phyloP scores from a whole-genome alignment of 2,113 vertebrate species.

The Pleuronectes platessa region DNA sequence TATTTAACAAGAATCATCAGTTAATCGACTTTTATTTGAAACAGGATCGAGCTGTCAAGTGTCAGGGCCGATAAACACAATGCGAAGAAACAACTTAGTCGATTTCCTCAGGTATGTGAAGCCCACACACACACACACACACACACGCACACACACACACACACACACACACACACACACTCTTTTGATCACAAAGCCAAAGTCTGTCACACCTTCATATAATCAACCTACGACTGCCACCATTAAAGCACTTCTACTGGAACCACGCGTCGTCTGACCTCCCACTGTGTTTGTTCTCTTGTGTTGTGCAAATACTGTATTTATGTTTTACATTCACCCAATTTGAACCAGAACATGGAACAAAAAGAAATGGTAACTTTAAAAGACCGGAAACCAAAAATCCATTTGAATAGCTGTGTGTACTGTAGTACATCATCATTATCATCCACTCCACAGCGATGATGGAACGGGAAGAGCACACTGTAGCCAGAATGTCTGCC shows the following conservation, averaged over 20 bases:
- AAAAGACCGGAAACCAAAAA: not conserved
- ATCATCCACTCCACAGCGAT: constrained; percentile 28
- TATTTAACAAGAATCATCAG: constrained; percentile 31
- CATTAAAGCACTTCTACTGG: constrained; percentile 18
- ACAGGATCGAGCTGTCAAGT: constrained; percentile 9
- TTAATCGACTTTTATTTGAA: constrained; percentile 28
- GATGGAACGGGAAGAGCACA: constrained; percentile 36
- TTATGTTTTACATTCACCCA: not conserved
- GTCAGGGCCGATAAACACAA: constrained; percentile 12
- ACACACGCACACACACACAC: no score
- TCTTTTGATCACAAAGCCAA: constrained; percentile 22
- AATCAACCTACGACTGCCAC: not conserved
- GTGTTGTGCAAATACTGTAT: constrained; percentile 5
- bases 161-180: not conserved
- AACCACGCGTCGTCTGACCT: constrained; percentile 3
- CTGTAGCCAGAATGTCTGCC: constrained; percentile 37
- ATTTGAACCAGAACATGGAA: no score
- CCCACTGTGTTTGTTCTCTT: constrained; percentile 22
- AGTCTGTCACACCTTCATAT: not conserved
- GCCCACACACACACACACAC: not conserved
- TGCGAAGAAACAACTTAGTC: constrained; percentile 8
- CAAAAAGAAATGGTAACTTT: constrained; percentile 27
- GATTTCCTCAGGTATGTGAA: not conserved
- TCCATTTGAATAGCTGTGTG: constrained; percentile 35
- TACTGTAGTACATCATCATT: constrained; percentile 7